Percentiles rank a stretch among this genome's conserved stretches.
Conservation (phyloP, 2,797 vertebrate genomes). For the Sebastes wilsoni region DNA sequence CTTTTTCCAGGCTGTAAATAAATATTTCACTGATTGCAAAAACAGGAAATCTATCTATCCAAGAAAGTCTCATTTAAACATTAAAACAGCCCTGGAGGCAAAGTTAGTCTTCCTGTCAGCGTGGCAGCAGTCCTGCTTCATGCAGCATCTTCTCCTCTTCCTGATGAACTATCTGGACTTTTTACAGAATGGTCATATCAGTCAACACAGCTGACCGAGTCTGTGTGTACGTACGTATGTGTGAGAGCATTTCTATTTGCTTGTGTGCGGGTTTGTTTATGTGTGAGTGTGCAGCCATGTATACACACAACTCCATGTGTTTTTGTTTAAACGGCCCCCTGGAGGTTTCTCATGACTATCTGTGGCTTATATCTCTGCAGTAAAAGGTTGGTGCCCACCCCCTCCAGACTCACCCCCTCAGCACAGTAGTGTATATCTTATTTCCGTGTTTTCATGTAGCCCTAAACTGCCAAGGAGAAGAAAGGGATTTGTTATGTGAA, state of each 20-base stretch:
- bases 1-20: slow-evolving; percentile 26
- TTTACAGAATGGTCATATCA: neutral
- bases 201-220: slow-evolving; percentile 10
- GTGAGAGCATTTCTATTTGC: neutral
- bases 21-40: slow-evolving; percentile 21
- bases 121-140: neutral
- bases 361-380: slow-evolving; percentile 46
- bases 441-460: slow-evolving; percentile 76
- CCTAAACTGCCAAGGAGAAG: slow-evolving; percentile 68
- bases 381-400: slow-evolving; percentile 49
- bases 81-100: slow-evolving; percentile 10
- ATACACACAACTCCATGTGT: slow-evolving; percentile 44
- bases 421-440: slow-evolving; percentile 73
- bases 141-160: neutral
- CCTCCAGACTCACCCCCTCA: slow-evolving; percentile 56
- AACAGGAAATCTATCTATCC: slow-evolving; percentile 27
- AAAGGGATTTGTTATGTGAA: slow-evolving; percentile 78
- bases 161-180: slow-evolving; percentile 15
- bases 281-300: slow-evolving; percentile 4
- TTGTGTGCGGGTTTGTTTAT: slow-evolving; percentile 12
- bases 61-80: neutral
- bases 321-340: slow-evolving; percentile 48
- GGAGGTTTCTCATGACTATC: slow-evolving; percentile 43
- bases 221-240: neutral
- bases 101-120: slow-evolving; percentile 3